phyloP scores from a whole-genome alignment of 1,140 invertebrate genomes.

The Brachionus koreanus region DNA sequence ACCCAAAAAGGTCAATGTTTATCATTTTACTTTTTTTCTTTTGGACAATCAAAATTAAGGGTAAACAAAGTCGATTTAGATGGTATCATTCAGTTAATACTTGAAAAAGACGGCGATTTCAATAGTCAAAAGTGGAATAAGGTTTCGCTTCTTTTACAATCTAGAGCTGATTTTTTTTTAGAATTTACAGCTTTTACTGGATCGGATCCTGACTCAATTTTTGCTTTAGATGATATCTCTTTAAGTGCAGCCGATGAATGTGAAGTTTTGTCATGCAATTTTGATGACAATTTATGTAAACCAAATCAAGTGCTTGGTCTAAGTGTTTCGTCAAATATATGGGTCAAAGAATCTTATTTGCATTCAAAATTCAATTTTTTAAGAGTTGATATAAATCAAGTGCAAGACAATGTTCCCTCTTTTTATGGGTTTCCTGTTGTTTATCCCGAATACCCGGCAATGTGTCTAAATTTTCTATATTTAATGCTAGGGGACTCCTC shows the following conservation, averaged over 20 bases:
- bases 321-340: not conserved
- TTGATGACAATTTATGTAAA: not conserved
- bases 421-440: conserved; percentile 6
- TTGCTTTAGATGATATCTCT: conserved; percentile 3
- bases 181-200: conserved; percentile 2
- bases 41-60: not conserved
- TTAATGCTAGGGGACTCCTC: not conserved
- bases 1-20: not conserved
- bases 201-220: not conserved
- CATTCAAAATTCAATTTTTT: not conserved
- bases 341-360: not conserved
- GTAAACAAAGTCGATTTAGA: conserved; percentile 15
- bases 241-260: not conserved
- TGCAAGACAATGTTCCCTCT: not conserved
- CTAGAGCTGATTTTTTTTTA: not conserved
- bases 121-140: not conserved
- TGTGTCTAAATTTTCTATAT: conserved; percentile 6
- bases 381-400: conserved; percentile 18
- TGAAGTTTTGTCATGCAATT: not conserved
- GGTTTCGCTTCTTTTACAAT: not conserved
- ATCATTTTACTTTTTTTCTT: not conserved
- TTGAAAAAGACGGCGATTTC: not conserved
- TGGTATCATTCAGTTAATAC: not conserved
- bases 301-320: conserved; percentile 1
- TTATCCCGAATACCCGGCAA: not conserved